Percentiles rank a stretch among this genome's conserved stretches.
Conservation (phyloP, 2,113 vertebrate species). For the Oncorhynchus mykiss region DNA sequence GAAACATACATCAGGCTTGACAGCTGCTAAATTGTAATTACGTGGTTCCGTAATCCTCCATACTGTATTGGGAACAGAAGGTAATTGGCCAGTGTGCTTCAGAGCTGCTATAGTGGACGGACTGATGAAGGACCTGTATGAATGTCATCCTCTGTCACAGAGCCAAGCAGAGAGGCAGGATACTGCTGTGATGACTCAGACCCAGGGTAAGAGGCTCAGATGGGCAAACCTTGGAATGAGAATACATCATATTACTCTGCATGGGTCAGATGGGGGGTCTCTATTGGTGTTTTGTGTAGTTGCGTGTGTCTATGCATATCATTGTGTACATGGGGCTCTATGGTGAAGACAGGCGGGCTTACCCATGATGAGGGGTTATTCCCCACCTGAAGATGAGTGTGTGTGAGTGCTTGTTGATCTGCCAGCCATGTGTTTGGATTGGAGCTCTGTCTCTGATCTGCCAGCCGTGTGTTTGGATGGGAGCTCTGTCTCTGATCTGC, state of each 20-base stretch:
- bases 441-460: not conserved
- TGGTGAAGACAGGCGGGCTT: not conserved
- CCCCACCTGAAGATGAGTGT: not conserved
- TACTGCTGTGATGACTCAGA: no score
- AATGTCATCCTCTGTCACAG: not conserved
- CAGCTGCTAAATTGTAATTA: conserved; percentile 29
- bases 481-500: no score
- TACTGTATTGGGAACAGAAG: conserved; percentile 6
- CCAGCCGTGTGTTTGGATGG: no score
- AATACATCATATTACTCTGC: no score
- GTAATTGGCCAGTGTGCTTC: not conserved
- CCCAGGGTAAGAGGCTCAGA: not conserved
- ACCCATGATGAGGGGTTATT: not conserved
- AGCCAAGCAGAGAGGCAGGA: not conserved
- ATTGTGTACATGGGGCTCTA: not conserved
- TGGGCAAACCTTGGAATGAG: not conserved
- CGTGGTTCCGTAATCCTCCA: not conserved
- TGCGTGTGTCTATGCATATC: not conserved
- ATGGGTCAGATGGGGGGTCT: not conserved
- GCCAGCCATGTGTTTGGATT: not conserved
- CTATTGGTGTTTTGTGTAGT: not conserved
- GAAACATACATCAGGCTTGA: conserved; percentile 8
- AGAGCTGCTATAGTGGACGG: not conserved
- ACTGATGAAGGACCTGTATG: not conserved
- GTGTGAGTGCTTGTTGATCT: not conserved